A percentile compares a stretch with the other conserved stretches of the same genome.
These are phyloP conservation scores for Tyrannus savana DNA, from an alignment of 2,113 vertebrate genomes.

Conservation along the genomic window DNA sequence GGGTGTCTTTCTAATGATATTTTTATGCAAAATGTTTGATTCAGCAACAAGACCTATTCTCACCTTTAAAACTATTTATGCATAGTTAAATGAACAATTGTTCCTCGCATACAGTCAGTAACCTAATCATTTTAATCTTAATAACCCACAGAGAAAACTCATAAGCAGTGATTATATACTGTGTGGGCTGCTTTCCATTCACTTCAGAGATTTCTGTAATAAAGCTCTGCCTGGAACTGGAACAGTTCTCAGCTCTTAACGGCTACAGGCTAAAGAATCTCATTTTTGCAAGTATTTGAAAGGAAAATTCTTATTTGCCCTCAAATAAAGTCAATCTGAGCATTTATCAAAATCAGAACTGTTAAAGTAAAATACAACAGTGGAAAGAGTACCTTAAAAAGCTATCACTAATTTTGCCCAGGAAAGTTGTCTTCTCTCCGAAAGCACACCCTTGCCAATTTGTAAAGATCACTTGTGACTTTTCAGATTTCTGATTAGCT, in stretches of 20 bases:
- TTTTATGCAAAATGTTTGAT: constrained; percentile 53
- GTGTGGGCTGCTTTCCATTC: constrained; percentile 5
- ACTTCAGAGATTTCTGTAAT: constrained; percentile 30
- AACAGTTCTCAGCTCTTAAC: not conserved
- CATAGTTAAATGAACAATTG: constrained; percentile 13
- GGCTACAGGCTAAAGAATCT: not conserved
- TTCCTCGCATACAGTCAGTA: not conserved
- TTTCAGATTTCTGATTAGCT: not conserved
- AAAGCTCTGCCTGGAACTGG: not conserved
- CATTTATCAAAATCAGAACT: not conserved
- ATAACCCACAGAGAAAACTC: constrained; percentile 10
- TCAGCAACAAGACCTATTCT: constrained; percentile 21
- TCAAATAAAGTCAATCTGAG: not conserved
- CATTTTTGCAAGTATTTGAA: constrained; percentile 7
- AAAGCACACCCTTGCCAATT: not conserved
- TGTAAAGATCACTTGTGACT: not conserved
- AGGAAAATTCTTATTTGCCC: not conserved
- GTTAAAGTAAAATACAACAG: not conserved
- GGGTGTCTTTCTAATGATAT: constrained; percentile 16
- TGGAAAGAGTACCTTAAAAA: not conserved
- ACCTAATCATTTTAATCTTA: constrained; percentile 39
- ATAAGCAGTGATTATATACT: not conserved
- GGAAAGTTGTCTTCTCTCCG: not conserved
- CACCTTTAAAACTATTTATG: constrained; percentile 6
- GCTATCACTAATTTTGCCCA: not conserved